These are phyloP conservation scores for Himalopsyche anomala DNA, from an alignment of 2,888 invertebrate genomes.

Conservation along the genomic window DNA sequence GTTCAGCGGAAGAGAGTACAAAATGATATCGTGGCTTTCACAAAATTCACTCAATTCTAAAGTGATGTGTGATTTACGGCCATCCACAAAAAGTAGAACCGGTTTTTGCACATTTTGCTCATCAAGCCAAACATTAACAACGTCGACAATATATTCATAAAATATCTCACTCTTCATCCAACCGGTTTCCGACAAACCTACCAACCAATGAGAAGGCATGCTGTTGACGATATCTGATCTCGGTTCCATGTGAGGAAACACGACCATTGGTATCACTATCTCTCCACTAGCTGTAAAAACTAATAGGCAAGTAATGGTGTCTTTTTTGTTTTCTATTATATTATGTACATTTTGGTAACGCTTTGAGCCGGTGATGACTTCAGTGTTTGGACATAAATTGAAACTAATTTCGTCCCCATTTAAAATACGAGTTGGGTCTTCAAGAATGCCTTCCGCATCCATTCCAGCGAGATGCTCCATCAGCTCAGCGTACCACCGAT, in stretches of 20 bases:
- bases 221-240: slow-evolving; percentile 48
- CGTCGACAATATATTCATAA: slow-evolving; percentile 69
- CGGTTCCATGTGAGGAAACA: slow-evolving; percentile 26
- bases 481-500: slow-evolving; percentile 28
- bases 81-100: slow-evolving; percentile 70
- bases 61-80: slow-evolving; percentile 69
- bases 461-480: background rate
- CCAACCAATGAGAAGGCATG: slow-evolving; percentile 69
- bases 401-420: slow-evolving; percentile 65
- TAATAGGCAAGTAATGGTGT: slow-evolving; percentile 67
- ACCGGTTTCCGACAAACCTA: slow-evolving; percentile 69
- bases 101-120: slow-evolving; percentile 68
- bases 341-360: slow-evolving; percentile 67
- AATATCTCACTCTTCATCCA: slow-evolving; percentile 71
- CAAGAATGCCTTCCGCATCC: background rate
- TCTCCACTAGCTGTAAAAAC: slow-evolving; percentile 67
- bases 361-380: slow-evolving; percentile 66
- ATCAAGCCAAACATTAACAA: slow-evolving; percentile 69
- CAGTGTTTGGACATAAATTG: slow-evolving; percentile 67
- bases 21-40: slow-evolving; percentile 68
- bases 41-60: slow-evolving; percentile 69
- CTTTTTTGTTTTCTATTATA: slow-evolving; percentile 66
- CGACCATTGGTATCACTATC: slow-evolving; percentile 67
- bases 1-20: slow-evolving; percentile 69
- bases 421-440: slow-evolving; percentile 48